phyloP scores from a whole-genome alignment of 2,113 vertebrate species.

The Semicossyphus pulcher region DNA sequence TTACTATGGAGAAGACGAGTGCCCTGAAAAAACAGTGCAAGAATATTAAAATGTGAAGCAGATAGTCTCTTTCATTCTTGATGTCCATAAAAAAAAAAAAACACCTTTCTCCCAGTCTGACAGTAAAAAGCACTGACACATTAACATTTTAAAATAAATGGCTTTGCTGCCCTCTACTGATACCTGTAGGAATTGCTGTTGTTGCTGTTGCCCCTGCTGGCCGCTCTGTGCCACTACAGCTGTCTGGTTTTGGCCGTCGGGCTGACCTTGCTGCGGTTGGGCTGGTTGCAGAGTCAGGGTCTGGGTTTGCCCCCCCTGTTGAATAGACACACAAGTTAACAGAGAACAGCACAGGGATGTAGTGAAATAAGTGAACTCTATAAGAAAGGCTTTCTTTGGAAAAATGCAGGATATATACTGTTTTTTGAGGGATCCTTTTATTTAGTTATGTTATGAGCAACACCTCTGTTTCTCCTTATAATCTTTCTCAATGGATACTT shows the following conservation, averaged over 20 bases:
- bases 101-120: too few relatives aligned
- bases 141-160: neutral
- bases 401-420: neutral
- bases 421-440: neutral
- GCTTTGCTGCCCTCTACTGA: conserved; percentile 30
- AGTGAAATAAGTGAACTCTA: neutral
- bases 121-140: too few relatives aligned
- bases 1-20: conserved; percentile 92
- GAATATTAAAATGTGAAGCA: conserved; percentile 9
- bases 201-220: conserved; percentile 85
- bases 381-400: neutral
- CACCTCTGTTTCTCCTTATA: too few relatives aligned
- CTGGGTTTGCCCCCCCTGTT: conserved; percentile 90
- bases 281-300: conserved; percentile 86
- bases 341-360: neutral
- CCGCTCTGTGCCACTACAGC: conserved; percentile 79
- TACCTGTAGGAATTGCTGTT: conserved; percentile 87
- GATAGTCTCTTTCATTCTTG: neutral
- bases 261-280: conserved; percentile 83
- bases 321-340: conserved; percentile 47
- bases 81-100: too few relatives aligned
- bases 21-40: conserved; percentile 79
- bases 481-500: too few relatives aligned
- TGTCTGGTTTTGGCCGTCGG: conserved; percentile 76
- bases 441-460: neutral